Evolutionary conservation across 2,888 invertebrate species (phyloP).

Genomic region (Dorcus hopei): DNA sequence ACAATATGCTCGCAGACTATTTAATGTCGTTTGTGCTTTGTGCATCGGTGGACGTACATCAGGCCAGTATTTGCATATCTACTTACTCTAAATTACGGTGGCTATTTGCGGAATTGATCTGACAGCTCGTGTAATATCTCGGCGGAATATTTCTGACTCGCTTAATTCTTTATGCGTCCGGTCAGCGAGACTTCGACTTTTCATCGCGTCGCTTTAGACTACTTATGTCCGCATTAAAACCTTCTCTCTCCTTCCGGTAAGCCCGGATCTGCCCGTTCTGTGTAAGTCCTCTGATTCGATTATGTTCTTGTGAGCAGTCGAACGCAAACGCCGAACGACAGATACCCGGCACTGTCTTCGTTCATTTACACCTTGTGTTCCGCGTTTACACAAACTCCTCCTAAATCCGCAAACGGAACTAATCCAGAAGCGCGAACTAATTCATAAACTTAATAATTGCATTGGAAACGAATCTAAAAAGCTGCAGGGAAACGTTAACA

Average conservation of each 20-base stretch:
- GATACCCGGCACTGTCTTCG: neutral
- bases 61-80: conserved; percentile 1
- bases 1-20: neutral
- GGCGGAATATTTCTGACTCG: neutral
- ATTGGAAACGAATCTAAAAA: neutral
- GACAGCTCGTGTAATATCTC: conserved; percentile 1
- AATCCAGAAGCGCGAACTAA: neutral
- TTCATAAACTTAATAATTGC: neutral
- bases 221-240: no score
- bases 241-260: no score
- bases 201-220: no score
- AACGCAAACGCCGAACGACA: neutral
- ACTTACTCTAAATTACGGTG: conserved; percentile 1
- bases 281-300: neutral
- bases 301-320: conserved; percentile 1
- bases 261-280: neutral
- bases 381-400: neutral
- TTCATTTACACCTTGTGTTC: neutral
- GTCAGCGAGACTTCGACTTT: no score
- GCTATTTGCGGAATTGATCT: conserved; percentile 3
- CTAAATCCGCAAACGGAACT: no score
- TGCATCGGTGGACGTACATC: conserved; percentile 1
- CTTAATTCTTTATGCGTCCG: no score
- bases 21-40: conserved; percentile 3
- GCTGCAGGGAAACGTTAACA: neutral